These are phyloP conservation scores for Oncorhynchus mykiss DNA, from an alignment of 2,113 vertebrate species.

Conservation along the genomic window DNA sequence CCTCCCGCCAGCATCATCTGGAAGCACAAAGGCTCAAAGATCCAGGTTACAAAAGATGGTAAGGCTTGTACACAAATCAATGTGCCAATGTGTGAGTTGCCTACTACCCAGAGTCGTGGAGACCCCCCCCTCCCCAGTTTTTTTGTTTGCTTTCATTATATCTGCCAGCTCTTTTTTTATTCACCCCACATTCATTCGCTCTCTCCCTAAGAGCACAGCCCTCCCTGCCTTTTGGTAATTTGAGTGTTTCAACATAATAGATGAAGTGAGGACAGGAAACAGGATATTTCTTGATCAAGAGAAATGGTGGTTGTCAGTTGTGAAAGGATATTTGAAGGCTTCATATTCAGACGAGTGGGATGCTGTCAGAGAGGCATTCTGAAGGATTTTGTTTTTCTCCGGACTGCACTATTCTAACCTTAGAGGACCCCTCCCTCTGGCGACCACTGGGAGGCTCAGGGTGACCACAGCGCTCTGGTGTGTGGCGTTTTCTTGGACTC, in stretches of 20 bases:
- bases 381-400: constrained; percentile 43
- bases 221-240: background rate
- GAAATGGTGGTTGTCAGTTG: background rate
- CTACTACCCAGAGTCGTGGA: constrained; percentile 16
- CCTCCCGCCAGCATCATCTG: constrained; percentile 90
- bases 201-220: constrained; percentile 4
- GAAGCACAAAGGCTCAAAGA: constrained; percentile 85
- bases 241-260: constrained; percentile 3
- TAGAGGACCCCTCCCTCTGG: constrained; percentile 49
- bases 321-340: constrained; percentile 4
- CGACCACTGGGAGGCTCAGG: constrained; percentile 46
- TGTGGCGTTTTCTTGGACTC: constrained; percentile 54
- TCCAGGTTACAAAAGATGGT: constrained; percentile 91
- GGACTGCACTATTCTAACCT: constrained; percentile 61
- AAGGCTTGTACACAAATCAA: constrained; percentile 51
- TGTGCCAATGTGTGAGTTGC: background rate
- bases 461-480: constrained; percentile 55
- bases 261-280: constrained; percentile 19
- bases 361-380: background rate
- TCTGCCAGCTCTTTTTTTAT: constrained; percentile 23
- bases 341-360: constrained; percentile 13
- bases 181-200: constrained; percentile 10
- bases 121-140: constrained; percentile 5
- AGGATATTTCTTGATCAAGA: constrained; percentile 14
- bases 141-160: constrained; percentile 12